phyloP scores from a whole-genome alignment of 2,797 vertebrate species.

The Sciurus vulgaris region DNA sequence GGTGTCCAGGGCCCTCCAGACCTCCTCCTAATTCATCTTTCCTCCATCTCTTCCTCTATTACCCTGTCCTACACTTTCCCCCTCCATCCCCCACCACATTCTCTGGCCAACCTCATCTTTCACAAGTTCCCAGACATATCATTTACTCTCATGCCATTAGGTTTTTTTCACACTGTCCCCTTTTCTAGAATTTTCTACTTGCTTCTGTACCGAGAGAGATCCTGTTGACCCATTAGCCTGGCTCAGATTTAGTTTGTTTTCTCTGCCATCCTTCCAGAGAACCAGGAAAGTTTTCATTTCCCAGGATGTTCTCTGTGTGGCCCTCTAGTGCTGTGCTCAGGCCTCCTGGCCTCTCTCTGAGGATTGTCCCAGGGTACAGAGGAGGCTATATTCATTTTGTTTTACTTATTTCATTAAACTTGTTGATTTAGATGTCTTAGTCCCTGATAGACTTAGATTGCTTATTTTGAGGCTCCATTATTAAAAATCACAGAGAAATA shows the following conservation, averaged over 20 bases:
- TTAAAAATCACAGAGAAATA: conserved; percentile 46
- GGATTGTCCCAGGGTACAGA: not conserved
- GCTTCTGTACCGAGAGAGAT: not conserved
- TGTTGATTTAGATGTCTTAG: conserved; percentile 52
- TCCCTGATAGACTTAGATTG: conserved; percentile 45
- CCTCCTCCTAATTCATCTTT: not conserved
- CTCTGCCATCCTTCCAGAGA: not conserved
- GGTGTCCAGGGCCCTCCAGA: not conserved
- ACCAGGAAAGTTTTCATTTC: not conserved
- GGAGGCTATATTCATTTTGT: not conserved
- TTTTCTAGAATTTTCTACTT: not conserved
- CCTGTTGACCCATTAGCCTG: not conserved
- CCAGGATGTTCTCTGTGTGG: not conserved
- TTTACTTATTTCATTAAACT: not conserved
- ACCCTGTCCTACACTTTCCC: too few relatives aligned
- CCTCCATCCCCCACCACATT: not conserved
- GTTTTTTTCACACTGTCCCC: not conserved
- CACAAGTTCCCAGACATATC: not conserved
- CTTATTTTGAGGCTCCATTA: conserved; percentile 52
- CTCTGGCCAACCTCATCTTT: not conserved
- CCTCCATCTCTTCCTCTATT: too few relatives aligned
- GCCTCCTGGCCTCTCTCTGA: not conserved
- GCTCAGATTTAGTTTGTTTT: not conserved
- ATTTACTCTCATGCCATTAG: not conserved
- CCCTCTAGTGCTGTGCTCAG: not conserved